phyloP scores from a whole-genome alignment of 2,113 vertebrate species.

The Rhea pennata region DNA sequence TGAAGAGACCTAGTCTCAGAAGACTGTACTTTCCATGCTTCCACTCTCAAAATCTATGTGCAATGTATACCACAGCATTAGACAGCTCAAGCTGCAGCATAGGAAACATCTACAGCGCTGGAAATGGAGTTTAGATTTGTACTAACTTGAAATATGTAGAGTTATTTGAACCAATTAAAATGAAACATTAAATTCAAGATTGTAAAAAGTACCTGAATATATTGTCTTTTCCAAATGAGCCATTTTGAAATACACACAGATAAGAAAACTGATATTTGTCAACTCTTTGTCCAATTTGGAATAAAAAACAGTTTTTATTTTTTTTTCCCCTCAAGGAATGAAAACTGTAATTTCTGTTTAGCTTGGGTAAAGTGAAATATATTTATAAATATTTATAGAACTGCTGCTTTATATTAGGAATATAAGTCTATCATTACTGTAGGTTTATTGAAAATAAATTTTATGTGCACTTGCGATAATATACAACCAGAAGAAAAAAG shows the following conservation, averaged over 20 bases:
- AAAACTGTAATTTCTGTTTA: not conserved
- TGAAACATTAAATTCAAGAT: not conserved
- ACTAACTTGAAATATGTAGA: not conserved
- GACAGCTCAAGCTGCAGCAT: not conserved
- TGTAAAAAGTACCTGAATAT: not conserved
- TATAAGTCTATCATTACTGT: not conserved
- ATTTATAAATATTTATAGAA: not conserved
- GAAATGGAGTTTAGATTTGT: not conserved
- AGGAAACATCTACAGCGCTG: not conserved
- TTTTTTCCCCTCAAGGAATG: not conserved
- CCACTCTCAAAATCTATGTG: not conserved
- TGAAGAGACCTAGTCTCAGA: not conserved
- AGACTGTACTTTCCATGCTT: not conserved
- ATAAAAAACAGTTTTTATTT: not conserved
- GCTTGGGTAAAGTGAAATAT: fast-evolving
- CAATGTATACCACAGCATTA: fast-evolving
- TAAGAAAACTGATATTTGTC: fast-evolving
- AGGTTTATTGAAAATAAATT: not conserved
- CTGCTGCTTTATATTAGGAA: not conserved
- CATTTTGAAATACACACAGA: not conserved
- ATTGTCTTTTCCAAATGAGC: not conserved
- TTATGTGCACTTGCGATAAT: not conserved
- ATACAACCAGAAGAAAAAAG: not conserved
- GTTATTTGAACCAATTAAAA: not conserved
- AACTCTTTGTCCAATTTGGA: not conserved